A percentile compares a stretch with the other conserved stretches of the same genome.
These are phyloP conservation scores for Rhogogaster chlorosoma DNA, from an alignment of 2,888 invertebrate genomes.

Conservation along the genomic window DNA sequence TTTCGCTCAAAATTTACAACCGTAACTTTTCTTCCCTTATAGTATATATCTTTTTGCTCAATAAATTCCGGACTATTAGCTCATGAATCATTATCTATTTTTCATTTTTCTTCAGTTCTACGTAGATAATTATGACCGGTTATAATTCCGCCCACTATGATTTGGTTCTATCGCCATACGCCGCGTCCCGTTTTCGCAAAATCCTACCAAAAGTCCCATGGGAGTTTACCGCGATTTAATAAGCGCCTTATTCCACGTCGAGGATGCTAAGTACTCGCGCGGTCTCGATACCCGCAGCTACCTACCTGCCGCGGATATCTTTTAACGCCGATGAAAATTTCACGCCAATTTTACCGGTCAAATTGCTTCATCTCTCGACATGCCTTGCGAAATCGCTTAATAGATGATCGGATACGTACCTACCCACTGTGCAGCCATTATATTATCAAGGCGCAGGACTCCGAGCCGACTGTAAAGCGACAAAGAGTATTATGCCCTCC, in stretches of 20 bases:
- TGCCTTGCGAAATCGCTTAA: conserved; percentile 52
- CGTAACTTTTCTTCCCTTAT: neutral
- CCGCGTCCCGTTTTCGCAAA: neutral
- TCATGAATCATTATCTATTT: neutral
- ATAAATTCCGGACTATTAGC: neutral
- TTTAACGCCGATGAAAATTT: conserved; percentile 49
- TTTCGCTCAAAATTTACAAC: neutral
- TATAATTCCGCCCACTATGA: neutral
- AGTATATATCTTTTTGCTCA: neutral
- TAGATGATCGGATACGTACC: conserved; percentile 6
- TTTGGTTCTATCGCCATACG: neutral
- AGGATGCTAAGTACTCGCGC: conserved; percentile 11
- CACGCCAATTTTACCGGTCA: conserved; percentile 53
- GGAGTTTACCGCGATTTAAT: conserved; percentile 26
- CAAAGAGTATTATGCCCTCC: neutral
- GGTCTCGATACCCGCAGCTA: neutral
- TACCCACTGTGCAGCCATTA: neutral
- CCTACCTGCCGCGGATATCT: neutral
- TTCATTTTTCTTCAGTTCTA: neutral
- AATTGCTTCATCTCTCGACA: conserved; percentile 55
- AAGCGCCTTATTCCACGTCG: conserved; percentile 1
- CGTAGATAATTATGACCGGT: neutral
- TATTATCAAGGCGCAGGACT: neutral
- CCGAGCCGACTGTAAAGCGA: neutral
- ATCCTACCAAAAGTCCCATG: neutral